Evolutionary conservation across 2,113 vertebrate genomes (phyloP).

Genomic region (Pseudorectes ferrugineus): DNA sequence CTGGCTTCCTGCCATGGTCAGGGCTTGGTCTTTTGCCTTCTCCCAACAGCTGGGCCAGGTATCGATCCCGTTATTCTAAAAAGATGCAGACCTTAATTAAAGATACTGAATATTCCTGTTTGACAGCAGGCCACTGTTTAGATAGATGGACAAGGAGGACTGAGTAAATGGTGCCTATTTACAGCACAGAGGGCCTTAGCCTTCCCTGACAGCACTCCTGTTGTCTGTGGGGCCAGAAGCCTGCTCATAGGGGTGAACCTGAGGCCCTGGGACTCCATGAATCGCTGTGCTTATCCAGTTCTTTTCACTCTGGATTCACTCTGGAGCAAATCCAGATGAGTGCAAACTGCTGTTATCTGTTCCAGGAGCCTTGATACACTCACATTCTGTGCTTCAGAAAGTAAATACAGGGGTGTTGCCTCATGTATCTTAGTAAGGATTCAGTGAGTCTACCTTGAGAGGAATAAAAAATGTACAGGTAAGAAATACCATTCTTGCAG

Average conservation of each 20-base stretch:
- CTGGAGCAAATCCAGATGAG: background rate
- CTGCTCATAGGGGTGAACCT: background rate
- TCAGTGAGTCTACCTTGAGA: background rate
- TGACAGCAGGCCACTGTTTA: background rate
- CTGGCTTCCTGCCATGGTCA: background rate
- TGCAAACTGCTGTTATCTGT: background rate
- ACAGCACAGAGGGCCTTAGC: background rate
- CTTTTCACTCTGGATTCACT: background rate
- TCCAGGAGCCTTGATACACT: background rate
- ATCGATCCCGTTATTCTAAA: rapidly evolving
- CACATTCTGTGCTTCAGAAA: background rate
- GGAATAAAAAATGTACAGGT: background rate
- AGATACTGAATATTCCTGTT: background rate
- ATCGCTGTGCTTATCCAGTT: background rate
- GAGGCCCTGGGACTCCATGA: background rate
- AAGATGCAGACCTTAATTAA: background rate
- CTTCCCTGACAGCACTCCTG: background rate
- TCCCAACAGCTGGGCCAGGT: background rate
- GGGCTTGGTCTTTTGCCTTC: background rate
- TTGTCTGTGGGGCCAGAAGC: background rate
- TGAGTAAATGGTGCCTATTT: background rate
- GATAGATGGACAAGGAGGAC: background rate
- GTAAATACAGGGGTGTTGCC: background rate
- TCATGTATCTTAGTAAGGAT: background rate
- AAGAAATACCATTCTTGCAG: background rate